Evolutionary conservation across 1,140 invertebrate species (phyloP).

Genomic region (Drosophila quadrilineata): DNA sequence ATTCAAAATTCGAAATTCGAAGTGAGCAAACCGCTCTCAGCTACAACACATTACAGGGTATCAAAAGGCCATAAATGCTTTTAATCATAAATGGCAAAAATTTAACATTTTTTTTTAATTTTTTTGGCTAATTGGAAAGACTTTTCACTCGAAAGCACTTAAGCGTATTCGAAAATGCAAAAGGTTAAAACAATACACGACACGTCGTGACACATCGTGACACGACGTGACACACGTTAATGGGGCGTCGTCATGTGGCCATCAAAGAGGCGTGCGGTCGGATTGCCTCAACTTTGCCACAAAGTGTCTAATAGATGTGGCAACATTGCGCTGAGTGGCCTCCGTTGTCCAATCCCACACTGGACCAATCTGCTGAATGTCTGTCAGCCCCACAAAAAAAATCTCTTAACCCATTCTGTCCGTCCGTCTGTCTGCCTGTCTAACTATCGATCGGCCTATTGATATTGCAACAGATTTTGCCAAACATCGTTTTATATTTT

Average conservation of each 20-base stretch:
- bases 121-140: too few relatives aligned
- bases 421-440: not conserved
- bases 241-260: conserved; percentile 14
- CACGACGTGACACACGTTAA: conserved; percentile 1
- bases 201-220: conserved; percentile 26
- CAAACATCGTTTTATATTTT: too few relatives aligned
- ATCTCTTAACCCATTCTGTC: not conserved
- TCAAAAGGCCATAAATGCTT: too few relatives aligned
- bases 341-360: conserved; percentile 1
- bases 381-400: not conserved
- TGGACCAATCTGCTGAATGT: too few relatives aligned
- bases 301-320: conserved; percentile 56
- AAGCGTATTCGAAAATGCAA: too few relatives aligned
- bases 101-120: too few relatives aligned
- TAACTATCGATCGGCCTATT: conserved; percentile 20
- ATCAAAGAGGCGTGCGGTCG: not conserved
- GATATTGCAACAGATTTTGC: conserved; percentile 62
- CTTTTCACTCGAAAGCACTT: too few relatives aligned
- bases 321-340: conserved; percentile 25
- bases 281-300: conserved; percentile 48
- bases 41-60: too few relatives aligned
- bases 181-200: conserved; percentile 32
- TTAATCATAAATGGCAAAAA: too few relatives aligned
- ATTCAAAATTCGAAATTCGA: too few relatives aligned
- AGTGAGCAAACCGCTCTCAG: too few relatives aligned